phyloP scores from a whole-genome alignment of 1,140 invertebrate species.

The Lepidostoma basale region DNA sequence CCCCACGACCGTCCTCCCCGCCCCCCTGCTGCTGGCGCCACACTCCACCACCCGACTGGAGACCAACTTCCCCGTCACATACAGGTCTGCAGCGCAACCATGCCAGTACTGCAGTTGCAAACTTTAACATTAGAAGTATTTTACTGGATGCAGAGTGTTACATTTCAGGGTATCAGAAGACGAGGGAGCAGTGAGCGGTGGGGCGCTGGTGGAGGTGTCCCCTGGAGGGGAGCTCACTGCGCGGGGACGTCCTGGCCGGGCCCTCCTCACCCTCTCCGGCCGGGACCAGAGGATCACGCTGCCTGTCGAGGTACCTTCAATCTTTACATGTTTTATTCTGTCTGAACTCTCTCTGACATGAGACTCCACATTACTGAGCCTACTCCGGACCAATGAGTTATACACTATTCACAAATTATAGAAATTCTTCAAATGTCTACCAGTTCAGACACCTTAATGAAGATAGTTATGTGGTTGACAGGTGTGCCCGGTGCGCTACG shows the following conservation, averaged over 20 bases:
- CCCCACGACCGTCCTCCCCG: background rate
- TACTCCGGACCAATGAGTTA: too few relatives aligned
- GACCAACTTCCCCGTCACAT: constrained; percentile 36
- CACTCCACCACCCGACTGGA: constrained; percentile 23
- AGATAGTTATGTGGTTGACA: background rate
- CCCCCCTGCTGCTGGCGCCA: constrained; percentile 33
- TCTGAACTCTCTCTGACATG: background rate
- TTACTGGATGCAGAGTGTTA: background rate
- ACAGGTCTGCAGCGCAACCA: constrained; percentile 29
- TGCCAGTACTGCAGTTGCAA: background rate
- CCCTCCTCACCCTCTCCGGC: constrained; percentile 24
- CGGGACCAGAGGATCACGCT: constrained; percentile 23
- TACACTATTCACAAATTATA: too few relatives aligned
- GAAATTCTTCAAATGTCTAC: too few relatives aligned
- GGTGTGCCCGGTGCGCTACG: constrained; percentile 38
- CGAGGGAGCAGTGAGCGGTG: background rate
- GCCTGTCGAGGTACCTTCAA: constrained; percentile 23
- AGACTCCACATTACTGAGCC: background rate
- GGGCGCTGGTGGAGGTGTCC: constrained; percentile 30
- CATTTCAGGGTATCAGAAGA: constrained; percentile 29
- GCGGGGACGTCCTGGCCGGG: constrained; percentile 23
- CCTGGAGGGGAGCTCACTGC: constrained; percentile 32
- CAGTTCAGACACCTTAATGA: background rate
- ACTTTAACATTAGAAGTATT: background rate
- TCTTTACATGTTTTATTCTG: background rate